These are phyloP conservation scores for Drosophila nannoptera DNA, from an alignment of 1,140 invertebrate genomes.

Conservation along the genomic window DNA sequence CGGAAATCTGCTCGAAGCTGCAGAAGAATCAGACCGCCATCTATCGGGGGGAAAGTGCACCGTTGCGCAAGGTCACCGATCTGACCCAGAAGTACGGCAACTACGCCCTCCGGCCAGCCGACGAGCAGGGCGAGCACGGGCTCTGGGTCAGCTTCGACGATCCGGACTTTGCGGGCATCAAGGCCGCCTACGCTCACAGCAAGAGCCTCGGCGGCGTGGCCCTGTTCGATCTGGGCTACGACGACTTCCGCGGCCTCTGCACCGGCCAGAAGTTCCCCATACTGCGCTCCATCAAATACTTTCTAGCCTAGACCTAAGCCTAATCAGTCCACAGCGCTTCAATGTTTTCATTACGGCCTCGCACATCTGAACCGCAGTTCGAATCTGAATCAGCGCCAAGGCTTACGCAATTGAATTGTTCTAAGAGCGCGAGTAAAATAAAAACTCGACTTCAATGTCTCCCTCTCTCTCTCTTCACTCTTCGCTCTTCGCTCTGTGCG, in stretches of 20 bases:
- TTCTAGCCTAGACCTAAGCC: constrained; percentile 61
- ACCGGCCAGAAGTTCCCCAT: constrained; percentile 87
- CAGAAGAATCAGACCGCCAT: constrained; percentile 80
- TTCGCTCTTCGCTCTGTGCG: constrained; percentile 1
- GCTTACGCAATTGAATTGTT: constrained; percentile 51
- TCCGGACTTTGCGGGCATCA: constrained; percentile 89
- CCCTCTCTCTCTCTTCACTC: constrained; percentile 3
- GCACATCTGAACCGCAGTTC: constrained; percentile 35
- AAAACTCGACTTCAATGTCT: constrained; percentile 23
- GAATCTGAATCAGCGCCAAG: constrained; percentile 28
- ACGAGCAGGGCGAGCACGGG: constrained; percentile 84
- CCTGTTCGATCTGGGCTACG: constrained; percentile 87
- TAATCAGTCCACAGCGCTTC: constrained; percentile 44
- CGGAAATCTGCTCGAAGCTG: constrained; percentile 82
- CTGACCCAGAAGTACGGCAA: constrained; percentile 87
- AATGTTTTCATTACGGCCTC: constrained; percentile 45
- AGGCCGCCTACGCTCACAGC: constrained; percentile 86
- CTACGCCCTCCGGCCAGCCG: constrained; percentile 86
- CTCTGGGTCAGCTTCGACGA: constrained; percentile 96
- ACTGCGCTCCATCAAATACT: constrained; percentile 82
- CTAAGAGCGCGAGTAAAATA: constrained; percentile 36
- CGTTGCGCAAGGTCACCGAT: constrained; percentile 85
- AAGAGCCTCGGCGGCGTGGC: constrained; percentile 90
- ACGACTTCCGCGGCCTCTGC: constrained; percentile 90
- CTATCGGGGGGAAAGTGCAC: constrained; percentile 82